Conservation (phyloP, 2,888 invertebrate genomes). For the Allophyes oxyacanthae region DNA sequence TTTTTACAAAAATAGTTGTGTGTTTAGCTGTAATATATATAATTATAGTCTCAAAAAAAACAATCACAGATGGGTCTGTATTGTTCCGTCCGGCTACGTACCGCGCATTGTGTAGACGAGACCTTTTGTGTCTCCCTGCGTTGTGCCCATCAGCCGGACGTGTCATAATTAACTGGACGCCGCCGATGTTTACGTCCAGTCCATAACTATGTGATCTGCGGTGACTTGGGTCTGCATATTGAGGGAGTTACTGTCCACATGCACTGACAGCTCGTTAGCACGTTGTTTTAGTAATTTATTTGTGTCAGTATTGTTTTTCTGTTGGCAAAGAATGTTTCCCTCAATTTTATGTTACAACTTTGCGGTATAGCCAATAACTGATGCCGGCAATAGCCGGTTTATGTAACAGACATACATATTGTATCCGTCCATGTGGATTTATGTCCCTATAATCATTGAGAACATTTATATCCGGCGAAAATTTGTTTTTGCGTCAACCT, state of each 20-base stretch:
- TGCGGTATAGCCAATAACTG: background rate
- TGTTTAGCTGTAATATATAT: too few relatives aligned
- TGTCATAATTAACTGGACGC: constrained; percentile 22
- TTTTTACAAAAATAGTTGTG: too few relatives aligned
- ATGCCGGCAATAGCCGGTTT: too few relatives aligned
- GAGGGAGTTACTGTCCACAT: background rate
- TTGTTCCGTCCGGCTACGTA: too few relatives aligned
- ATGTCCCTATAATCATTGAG: too few relatives aligned
- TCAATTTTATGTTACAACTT: constrained; percentile 11
- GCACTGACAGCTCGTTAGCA: background rate
- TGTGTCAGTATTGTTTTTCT: background rate
- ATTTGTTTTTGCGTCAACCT: too few relatives aligned
- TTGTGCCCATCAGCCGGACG: background rate
- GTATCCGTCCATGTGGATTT: too few relatives aligned
- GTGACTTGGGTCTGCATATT: background rate
- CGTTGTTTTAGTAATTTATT: too few relatives aligned
- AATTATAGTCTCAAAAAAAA: too few relatives aligned
- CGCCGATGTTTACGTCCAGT: constrained; percentile 5
- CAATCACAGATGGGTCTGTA: too few relatives aligned
- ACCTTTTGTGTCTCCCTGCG: background rate
- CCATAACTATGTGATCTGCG: background rate
- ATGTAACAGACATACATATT: background rate
- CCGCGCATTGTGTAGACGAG: background rate
- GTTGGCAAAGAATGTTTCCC: too few relatives aligned
- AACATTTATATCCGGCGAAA: too few relatives aligned